These are phyloP conservation scores for Brachycybe producta DNA, from an alignment of 2,888 invertebrate genomes.

Conservation along the genomic window DNA sequence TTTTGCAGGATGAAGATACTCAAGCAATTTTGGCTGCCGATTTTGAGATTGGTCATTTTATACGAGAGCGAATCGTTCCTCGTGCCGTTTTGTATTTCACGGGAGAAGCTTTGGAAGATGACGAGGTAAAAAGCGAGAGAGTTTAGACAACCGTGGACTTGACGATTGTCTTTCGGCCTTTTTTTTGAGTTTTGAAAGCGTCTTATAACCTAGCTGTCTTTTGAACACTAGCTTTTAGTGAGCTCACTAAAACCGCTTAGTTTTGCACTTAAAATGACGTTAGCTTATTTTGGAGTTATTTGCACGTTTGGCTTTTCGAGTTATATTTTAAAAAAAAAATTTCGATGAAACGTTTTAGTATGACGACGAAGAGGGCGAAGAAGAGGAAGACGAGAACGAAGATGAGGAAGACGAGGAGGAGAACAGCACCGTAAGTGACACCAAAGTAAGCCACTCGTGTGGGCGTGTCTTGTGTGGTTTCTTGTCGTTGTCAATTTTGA, in stretches of 20 bases:
- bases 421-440: slow-evolving; percentile 19
- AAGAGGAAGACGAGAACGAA: slow-evolving; percentile 19
- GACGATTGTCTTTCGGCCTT: background rate
- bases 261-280: too few relatives aligned
- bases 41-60: slow-evolving; percentile 97
- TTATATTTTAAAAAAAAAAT: too few relatives aligned
- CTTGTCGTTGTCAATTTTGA: background rate
- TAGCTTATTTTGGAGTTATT: too few relatives aligned
- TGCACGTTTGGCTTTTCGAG: too few relatives aligned
- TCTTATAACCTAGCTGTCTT: too few relatives aligned
- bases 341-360: background rate
- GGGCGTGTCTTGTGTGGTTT: too few relatives aligned
- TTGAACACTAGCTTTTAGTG: too few relatives aligned
- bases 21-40: slow-evolving; percentile 78
- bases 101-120: slow-evolving; percentile 46
- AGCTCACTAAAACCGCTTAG: too few relatives aligned
- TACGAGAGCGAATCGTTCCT: slow-evolving; percentile 92
- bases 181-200: too few relatives aligned
- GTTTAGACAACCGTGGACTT: too few relatives aligned
- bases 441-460: slow-evolving; percentile 13
- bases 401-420: slow-evolving; percentile 21
- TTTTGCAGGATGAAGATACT: slow-evolving; percentile 60
- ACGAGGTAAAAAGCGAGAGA: slow-evolving; percentile 16
- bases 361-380: slow-evolving; percentile 22
- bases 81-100: slow-evolving; percentile 93